Evolutionary conservation across 2,113 vertebrate species (phyloP), one percentile per base, ranked within the genome.

Genomic region (Tretioscincus oriximinensis): DNA sequence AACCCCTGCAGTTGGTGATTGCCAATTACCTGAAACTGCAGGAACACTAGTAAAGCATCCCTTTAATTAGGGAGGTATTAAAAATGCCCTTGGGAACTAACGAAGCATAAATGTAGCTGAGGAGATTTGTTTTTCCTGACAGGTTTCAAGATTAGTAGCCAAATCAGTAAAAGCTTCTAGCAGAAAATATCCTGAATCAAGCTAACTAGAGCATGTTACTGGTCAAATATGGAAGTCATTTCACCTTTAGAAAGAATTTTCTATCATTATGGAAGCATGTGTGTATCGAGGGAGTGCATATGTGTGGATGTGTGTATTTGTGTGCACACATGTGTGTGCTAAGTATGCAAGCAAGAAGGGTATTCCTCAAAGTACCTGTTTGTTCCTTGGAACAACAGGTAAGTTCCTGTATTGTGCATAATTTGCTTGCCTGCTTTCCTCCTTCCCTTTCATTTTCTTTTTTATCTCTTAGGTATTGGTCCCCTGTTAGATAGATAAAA

Each of bases 21-120:
- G 86, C 83, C 88, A 92, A 92, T 92, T 91, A 92, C 84, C 84
- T 92, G 79, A 87, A 92, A 85, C 86, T 88, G 84, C 82, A 92
- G 83, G 81, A 92, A 77, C 82, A 81, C 86, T 83, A 74, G 83
- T 85, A 88, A 83, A 91, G 77, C 71, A 81, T 83, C 80, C 64
- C 79, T 78, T 91, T 92, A 91, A 91, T 92, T 89, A 90, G 84
- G 45, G 51, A 85, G 61, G 73, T 63, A 69, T 85, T 85, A 91
- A 83, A 90, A 89, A 84, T 88, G 73, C 88, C 81, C 68, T 89
- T 86, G 79, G 85, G 89, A 90, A 51, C 49, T 74, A 86, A 88
- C 20, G 71, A 89, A 86, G 81, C 65, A 73, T 85, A 85, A 88
- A 76, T 81, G 76, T 70, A 86, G 81, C 75, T 85, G 77, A 87